phyloP scores from a whole-genome alignment of 2,888 invertebrate species.

The Epinotia demarniana region DNA sequence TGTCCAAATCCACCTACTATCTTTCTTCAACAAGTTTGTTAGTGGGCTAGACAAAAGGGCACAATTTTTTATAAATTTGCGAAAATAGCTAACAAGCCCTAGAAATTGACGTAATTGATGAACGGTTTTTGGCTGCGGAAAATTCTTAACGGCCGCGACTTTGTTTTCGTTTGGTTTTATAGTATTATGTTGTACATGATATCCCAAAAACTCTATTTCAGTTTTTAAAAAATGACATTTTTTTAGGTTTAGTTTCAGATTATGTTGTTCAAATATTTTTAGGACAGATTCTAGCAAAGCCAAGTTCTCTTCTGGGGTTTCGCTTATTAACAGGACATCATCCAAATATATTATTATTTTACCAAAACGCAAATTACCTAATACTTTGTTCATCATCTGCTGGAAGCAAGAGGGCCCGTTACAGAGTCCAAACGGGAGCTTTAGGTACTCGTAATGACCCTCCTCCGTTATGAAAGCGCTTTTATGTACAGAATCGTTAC shows the following conservation, averaged over 20 bases:
- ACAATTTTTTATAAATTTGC: no score
- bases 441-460: not conserved
- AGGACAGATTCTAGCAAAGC: not conserved
- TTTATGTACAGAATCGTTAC: no score
- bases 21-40: no score
- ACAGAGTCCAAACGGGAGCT: not conserved
- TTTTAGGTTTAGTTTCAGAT: not conserved
- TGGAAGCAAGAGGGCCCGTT: not conserved
- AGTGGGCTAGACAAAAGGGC: no score
- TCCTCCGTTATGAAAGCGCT: not conserved
- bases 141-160: not conserved
- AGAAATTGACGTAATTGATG: not conserved
- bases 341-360: not conserved
- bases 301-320: not conserved
- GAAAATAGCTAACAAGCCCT: no score
- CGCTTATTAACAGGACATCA: constrained; percentile 1
- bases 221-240: not conserved
- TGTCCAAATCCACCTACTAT: no score
- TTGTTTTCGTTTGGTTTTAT: not conserved
- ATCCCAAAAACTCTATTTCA: not conserved
- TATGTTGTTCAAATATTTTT: not conserved
- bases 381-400: not conserved
- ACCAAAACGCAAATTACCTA: not conserved
- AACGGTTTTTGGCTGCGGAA: not conserved
- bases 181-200: not conserved